These are phyloP conservation scores for Anaspis maculata DNA, from an alignment of 2,888 invertebrate genomes.

Conservation along the genomic window DNA sequence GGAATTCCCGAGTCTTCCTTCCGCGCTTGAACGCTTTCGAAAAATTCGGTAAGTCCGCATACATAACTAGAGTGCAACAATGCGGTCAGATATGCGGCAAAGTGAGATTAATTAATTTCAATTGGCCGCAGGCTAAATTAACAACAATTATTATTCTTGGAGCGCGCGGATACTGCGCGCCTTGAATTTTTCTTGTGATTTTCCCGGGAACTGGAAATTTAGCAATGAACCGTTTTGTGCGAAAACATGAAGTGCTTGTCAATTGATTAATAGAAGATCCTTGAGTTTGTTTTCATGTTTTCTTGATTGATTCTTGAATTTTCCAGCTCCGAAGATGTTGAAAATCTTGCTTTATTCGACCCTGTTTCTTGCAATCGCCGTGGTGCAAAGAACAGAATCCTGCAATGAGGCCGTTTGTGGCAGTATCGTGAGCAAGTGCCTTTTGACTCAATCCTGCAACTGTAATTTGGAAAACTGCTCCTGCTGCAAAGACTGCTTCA, in stretches of 20 bases:
- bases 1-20: too few species aligned
- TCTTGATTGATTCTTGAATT: too few species aligned
- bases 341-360: slow-evolving; percentile 1
- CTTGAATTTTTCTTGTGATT: too few species aligned
- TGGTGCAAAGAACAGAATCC: slow-evolving; percentile 24
- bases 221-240: too few species aligned
- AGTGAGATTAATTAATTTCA: slow-evolving; percentile 15
- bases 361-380: slow-evolving; percentile 6
- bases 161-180: too few species aligned
- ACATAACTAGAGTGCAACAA: too few species aligned
- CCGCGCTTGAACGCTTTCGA: too few species aligned
- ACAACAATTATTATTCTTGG: neutral
- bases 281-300: slow-evolving; percentile 2
- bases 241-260: slow-evolving; percentile 1
- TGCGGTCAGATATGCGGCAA: too few species aligned
- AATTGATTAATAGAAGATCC: slow-evolving; percentile 3
- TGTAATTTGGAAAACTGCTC: slow-evolving; percentile 87
- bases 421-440: slow-evolving; percentile 92
- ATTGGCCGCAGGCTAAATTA: slow-evolving; percentile 19
- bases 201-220: too few species aligned
- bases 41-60: too few species aligned
- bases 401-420: slow-evolving; percentile 95
- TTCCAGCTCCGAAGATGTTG: slow-evolving; percentile 9
- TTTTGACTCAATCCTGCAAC: slow-evolving; percentile 92
- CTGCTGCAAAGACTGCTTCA: slow-evolving; percentile 91